Conservation (phyloP, 2,797 vertebrate species). For the Pseudochromis fuscus region DNA sequence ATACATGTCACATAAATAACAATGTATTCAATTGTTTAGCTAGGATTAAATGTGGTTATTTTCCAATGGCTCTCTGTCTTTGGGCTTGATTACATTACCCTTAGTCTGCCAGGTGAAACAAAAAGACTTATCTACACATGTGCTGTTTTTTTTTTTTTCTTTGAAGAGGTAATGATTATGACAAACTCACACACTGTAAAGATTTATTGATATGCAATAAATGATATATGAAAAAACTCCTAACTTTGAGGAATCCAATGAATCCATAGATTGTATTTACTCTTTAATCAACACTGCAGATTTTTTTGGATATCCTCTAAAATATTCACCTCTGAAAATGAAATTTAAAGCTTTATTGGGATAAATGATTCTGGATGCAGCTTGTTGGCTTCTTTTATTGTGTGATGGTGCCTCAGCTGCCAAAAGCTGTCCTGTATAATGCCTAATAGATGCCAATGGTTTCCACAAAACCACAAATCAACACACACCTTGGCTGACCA, state of each 20-base stretch:
- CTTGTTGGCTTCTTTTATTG: background rate
- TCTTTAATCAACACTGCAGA: background rate
- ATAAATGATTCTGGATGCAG: background rate
- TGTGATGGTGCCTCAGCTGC: slow-evolving; percentile 4
- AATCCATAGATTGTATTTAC: background rate
- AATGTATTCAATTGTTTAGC: background rate
- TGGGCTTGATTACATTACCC: background rate
- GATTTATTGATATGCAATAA: no score
- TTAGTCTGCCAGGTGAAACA: background rate
- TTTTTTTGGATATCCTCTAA: no score
- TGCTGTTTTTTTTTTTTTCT: background rate
- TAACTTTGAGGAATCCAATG: background rate
- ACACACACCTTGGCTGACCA: slow-evolving; percentile 16
- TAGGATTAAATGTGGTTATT: background rate
- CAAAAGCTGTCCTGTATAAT: slow-evolving; percentile 9
- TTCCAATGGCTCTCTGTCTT: background rate
- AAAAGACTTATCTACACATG: background rate
- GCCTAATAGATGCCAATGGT: slow-evolving; percentile 4
- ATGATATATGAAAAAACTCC: background rate
- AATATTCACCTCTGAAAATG: background rate
- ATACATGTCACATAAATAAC: no score
- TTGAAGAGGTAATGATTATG: background rate
- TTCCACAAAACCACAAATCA: slow-evolving; percentile 17
- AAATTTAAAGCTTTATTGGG: background rate
- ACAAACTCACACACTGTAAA: background rate